Conservation (phyloP, 1,140 invertebrate species). For the Aricia agestis region DNA sequence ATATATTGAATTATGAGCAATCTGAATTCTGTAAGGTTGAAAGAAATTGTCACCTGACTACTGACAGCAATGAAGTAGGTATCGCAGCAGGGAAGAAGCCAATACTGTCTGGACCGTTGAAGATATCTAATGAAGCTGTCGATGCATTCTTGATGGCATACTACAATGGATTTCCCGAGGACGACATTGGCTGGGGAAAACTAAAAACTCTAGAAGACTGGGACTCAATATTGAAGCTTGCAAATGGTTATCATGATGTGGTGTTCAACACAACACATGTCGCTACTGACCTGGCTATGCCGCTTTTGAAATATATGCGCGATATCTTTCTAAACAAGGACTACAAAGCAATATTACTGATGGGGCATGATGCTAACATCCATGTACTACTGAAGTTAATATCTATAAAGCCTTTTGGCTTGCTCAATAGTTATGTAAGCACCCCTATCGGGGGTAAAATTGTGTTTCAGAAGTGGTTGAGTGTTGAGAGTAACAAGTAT, state of each 20-base stretch:
- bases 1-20: constrained; percentile 47
- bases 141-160: constrained; percentile 63
- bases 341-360: constrained; percentile 35
- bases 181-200: constrained; percentile 55
- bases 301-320: constrained; percentile 47
- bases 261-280: constrained; percentile 47
- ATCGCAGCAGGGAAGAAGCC: constrained; percentile 43
- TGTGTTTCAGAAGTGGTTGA: constrained; percentile 59
- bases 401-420: constrained; percentile 38
- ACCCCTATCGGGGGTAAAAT: constrained; percentile 60
- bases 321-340: constrained; percentile 36
- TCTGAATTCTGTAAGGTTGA: constrained; percentile 45
- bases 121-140: constrained; percentile 47
- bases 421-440: constrained; percentile 43
- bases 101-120: constrained; percentile 48
- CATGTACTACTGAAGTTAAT: constrained; percentile 41
- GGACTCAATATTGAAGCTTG: constrained; percentile 39
- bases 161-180: constrained; percentile 48
- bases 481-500: constrained; percentile 28
- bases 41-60: constrained; percentile 43
- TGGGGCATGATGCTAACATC: constrained; percentile 45
- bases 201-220: constrained; percentile 37
- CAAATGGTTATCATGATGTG: constrained; percentile 48
- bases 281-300: constrained; percentile 46
- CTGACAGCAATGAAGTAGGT: constrained; percentile 38